Base-by-base conservation (phyloP, 2,888 invertebrate species). In the Euphydryas editha region DNA sequence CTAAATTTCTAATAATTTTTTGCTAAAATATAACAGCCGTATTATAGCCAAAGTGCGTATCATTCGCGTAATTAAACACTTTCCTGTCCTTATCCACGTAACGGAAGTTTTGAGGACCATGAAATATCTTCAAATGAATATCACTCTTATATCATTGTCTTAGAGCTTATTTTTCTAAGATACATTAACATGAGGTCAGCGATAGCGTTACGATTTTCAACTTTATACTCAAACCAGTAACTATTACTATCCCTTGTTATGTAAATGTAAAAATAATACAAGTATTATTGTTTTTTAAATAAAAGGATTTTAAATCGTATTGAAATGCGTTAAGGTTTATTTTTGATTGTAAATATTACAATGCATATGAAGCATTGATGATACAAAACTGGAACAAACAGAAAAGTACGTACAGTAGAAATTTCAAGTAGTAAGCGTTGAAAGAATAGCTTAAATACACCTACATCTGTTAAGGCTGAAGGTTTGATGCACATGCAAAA, bases 31-130 rank as follows among this genome's bases (percentile, higher is more conserved):
- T 59, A 49, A 42, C 39, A 1, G 21, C 30, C 18, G 7, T 49
- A 60, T 21, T 15, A 37, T 60, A 37, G 17, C 47, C 30, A 36
- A 47, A 68, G 70, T 54, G 10, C 30, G 30, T 54, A 70, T 70
- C 70, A 70, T 70, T 64, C 63, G 47, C 46, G 59, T 65, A 67
- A 70, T 67, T 65, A 70, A 60, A 67, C 62, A 59, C 68, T 60
- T 49, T 62, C 44, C 54, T 20, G 57, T 30, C 57, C 47, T 36
- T 21, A n/a, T 47, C 49, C 42, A 46, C 51, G 51, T 37, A 46
- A 30, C 62, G 60, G 54, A 51, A 58, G 18, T 21, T 30, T 15
- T 6, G 36, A 62, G 20, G 51, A 55, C 1, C 21, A 54, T 36
- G 17, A n/a, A 8, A 17, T 17, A 54, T 4, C 15, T 17, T 10